phyloP scores from a whole-genome alignment of 2,888 invertebrate species.

The Sarcophaga rosellei region DNA sequence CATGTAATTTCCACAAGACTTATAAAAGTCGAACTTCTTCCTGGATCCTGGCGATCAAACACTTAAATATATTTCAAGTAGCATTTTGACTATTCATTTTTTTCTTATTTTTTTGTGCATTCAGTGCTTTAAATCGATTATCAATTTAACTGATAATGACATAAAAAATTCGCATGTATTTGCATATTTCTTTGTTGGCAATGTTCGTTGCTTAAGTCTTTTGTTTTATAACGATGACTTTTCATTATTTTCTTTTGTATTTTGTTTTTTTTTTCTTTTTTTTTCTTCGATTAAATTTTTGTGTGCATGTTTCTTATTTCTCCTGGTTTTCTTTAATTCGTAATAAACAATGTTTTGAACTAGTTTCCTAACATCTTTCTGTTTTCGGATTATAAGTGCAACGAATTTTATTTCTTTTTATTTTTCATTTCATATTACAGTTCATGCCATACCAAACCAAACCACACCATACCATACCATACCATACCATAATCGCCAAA shows the following conservation, averaged over 20 bases:
- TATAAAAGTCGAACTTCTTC: no score
- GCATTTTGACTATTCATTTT: no score
- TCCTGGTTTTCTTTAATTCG: constrained; percentile 7
- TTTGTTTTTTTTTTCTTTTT: constrained; percentile 6
- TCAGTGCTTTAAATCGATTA: constrained; percentile 11
- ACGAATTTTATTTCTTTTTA: constrained; percentile 49
- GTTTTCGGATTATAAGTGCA: constrained; percentile 58
- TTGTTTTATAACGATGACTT: constrained; percentile 44
- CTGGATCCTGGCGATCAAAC: no score
- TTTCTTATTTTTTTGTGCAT: neutral
- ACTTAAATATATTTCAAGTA: no score
- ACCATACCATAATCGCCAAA: constrained; percentile 38
- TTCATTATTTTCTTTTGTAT: constrained; percentile 42
- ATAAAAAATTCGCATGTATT: constrained; percentile 3
- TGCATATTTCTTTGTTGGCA: constrained; percentile 23
- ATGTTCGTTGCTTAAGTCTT: constrained; percentile 54
- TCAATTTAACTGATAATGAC: neutral
- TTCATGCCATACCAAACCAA: neutral
- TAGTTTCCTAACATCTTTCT: constrained; percentile 60
- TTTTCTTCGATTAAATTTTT: constrained; percentile 16
- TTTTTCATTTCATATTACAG: neutral
- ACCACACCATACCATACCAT: constrained; percentile 45
- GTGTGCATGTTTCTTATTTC: neutral
- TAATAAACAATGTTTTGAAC: constrained; percentile 46
- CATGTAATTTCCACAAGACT: no score